Evolutionary conservation across 2,113 vertebrate species (phyloP).

Genomic region (Halcyon senegalensis): DNA sequence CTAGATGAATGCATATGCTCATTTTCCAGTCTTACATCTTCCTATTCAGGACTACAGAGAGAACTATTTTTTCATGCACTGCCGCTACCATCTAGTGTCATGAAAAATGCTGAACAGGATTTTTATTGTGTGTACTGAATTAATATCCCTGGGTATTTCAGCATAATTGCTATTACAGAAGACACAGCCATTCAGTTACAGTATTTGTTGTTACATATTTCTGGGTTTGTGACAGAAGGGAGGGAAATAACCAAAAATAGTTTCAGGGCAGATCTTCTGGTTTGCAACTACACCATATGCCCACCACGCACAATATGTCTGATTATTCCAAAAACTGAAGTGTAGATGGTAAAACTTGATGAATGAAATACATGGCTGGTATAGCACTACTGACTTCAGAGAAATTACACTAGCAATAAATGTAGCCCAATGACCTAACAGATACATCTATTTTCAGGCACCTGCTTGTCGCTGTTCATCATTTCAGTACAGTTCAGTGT

Average conservation of each 20-base stretch:
- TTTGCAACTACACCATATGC: constrained; percentile 29
- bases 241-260: constrained; percentile 54
- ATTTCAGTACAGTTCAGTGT: neutral
- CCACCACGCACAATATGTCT: constrained; percentile 24
- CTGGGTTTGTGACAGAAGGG: constrained; percentile 6
- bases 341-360: neutral
- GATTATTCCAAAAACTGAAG: neutral
- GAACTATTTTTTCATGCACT: neutral
- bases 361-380: constrained; percentile 21
- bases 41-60: neutral
- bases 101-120: neutral
- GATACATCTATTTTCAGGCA: constrained; percentile 30
- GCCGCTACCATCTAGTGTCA: constrained; percentile 6
- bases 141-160: neutral
- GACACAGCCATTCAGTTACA: neutral
- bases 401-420: neutral
- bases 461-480: neutral
- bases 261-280: constrained; percentile 6
- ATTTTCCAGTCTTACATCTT: neutral
- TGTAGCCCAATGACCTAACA: neutral
- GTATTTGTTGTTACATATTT: constrained; percentile 40
- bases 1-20: neutral
- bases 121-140: neutral
- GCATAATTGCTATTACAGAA: neutral
- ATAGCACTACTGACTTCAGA: neutral